Evolutionary conservation across 2,113 vertebrate genomes (phyloP).

Genomic region (Delphinus delphis): DNA sequence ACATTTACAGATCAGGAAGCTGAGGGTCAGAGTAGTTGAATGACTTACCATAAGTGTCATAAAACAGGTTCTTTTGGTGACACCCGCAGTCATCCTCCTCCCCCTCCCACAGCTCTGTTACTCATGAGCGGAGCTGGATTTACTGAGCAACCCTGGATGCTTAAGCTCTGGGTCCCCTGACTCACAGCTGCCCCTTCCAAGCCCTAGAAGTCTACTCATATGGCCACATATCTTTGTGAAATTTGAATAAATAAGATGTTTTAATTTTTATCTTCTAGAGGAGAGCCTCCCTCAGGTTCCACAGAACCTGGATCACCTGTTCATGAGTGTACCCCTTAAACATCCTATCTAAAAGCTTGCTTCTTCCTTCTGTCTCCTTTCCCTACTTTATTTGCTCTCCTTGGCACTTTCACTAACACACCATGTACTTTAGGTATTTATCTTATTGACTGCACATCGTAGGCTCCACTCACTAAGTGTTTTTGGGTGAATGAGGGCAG

Average conservation of each 20-base stretch:
- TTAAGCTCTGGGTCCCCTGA: not conserved
- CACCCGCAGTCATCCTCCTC: not conserved
- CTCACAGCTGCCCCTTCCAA: not conserved
- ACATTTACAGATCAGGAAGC: not conserved
- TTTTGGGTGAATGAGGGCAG: not conserved
- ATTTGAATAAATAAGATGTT: not conserved
- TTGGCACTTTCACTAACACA: not conserved
- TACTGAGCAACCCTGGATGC: not conserved
- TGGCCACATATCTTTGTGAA: not conserved
- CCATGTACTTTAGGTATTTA: rapidly evolving
- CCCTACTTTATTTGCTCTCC: not conserved
- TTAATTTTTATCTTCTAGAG: not conserved
- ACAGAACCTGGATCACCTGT: not conserved
- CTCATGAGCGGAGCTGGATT: not conserved
- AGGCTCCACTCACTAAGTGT: not conserved
- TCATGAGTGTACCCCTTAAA: not conserved
- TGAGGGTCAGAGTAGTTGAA: not conserved
- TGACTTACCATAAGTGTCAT: not conserved
- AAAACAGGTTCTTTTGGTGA: not conserved
- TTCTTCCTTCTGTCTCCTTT: not conserved
- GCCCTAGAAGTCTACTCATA: not conserved
- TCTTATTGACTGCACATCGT: not conserved
- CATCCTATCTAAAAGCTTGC: not conserved
- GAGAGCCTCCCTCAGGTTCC: not conserved
- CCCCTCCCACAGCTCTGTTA: too few species aligned